Evolutionary conservation across 2,113 vertebrate genomes (phyloP).

Genomic region (Tachysurus fulvidraco): DNA sequence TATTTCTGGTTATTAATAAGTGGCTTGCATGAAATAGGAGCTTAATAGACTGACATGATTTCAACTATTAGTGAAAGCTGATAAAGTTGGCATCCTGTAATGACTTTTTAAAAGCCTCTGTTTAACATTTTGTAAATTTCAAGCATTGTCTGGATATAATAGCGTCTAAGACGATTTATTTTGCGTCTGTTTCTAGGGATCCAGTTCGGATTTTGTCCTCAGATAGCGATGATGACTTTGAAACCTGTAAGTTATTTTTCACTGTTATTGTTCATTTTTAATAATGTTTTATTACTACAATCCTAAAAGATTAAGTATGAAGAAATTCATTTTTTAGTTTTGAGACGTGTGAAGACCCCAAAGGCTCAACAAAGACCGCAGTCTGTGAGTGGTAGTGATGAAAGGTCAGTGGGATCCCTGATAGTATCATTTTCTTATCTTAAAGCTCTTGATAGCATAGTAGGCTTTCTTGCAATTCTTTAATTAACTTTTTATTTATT

Average conservation of each 20-base stretch:
- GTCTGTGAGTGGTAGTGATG: slow-evolving; percentile 59
- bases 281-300: not conserved
- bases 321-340: slow-evolving; percentile 59
- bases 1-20: not conserved
- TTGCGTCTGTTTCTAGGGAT: slow-evolving; percentile 44
- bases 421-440: not conserved
- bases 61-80: not conserved
- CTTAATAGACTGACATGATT: not conserved
- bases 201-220: slow-evolving; percentile 62
- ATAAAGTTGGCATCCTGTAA: not conserved
- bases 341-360: slow-evolving; percentile 70
- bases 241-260: slow-evolving; percentile 68
- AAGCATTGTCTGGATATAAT: not conserved
- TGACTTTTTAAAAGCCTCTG: not conserved
- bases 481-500: not conserved
- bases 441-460: not conserved
- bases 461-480: not conserved
- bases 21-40: not conserved
- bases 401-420: slow-evolving; percentile 58
- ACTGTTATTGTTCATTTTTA: not conserved
- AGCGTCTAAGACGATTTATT: not conserved
- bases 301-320: not conserved
- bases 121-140: not conserved
- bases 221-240: slow-evolving; percentile 67
- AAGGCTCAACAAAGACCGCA: slow-evolving; percentile 54